phyloP scores from a whole-genome alignment of 2,113 vertebrate species.

The Myanophis thanlyinensis region DNA sequence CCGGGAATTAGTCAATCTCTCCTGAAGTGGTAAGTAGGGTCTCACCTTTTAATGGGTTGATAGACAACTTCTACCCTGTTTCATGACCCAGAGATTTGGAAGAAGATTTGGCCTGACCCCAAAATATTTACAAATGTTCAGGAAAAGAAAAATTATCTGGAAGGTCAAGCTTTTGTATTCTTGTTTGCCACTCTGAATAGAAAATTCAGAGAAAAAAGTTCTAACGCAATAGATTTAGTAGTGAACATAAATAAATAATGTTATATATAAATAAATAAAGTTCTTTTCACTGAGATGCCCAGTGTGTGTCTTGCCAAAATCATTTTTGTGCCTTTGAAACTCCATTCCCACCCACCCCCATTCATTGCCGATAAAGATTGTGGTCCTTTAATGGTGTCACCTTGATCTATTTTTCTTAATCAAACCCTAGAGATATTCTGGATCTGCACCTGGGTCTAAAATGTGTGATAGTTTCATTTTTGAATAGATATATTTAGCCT shows the following conservation, averaged over 20 bases:
- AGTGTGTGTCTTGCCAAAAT: background rate
- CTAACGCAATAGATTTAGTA: background rate
- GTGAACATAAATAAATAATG: too few relatives aligned
- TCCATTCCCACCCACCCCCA: background rate
- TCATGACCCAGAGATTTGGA: background rate
- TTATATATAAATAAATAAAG: background rate
- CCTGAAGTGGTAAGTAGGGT: background rate
- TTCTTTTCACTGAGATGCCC: background rate
- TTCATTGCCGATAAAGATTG: background rate
- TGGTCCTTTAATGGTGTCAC: background rate
- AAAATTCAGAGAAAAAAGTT: background rate
- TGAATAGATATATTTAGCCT: background rate
- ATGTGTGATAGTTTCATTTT: background rate
- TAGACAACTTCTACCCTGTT: background rate
- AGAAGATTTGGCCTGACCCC: background rate
- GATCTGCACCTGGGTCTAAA: background rate
- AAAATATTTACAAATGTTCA: background rate
- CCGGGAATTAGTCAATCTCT: background rate
- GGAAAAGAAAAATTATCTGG: background rate
- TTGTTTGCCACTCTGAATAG: background rate
- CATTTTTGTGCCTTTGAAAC: background rate
- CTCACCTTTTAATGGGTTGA: background rate
- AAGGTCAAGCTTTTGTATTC: background rate
- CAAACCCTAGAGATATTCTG: background rate
- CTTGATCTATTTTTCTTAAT: background rate